Evolutionary conservation across 2,888 invertebrate species (phyloP), one percentile per base, ranked within the genome.

Genomic region (Lepeophtheirus nordmannii): DNA sequence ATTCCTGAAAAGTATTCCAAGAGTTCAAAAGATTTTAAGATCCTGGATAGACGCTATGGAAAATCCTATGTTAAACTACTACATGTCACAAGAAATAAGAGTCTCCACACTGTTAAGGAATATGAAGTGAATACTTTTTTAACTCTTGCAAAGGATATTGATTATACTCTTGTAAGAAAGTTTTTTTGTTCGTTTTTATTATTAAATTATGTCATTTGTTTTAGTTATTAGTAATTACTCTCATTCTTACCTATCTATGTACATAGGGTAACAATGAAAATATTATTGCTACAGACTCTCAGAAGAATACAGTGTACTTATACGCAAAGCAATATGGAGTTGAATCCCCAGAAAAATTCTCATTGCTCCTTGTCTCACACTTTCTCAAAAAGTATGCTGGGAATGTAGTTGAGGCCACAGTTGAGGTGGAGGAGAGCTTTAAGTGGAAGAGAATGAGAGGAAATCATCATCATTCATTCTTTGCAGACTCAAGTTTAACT

Each of bases 251-350:
- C 30, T 58, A 10, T 14, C 30, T n/a, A n/a, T n/a, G n/a, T n/a
- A n/a, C 20, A 7, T 30, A 63, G 53, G 85, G 85, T n/a, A 85
- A 87, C 75, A 88, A 88, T 73, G 81, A 82, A 63, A 85, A 86
- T 72, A 84, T 88, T 68, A 83, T 88, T 20, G 87, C 87, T 12
- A 87, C 87, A 0, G 87, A 87, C 73, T 84, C 86, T 0, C 87
- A 87, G 74, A 87, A 87, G 76, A 88, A 88, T 73, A 87, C 86
- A 1, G 84, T 87, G 46, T 87, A 86, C 73, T 75, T 87, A 53
- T 74, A 87, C 70, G 87, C 87, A 10, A 87, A 86, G 73, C 85
- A 86, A 72, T 79, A 84, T 73, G 87, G 87, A 62, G 82, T 87
- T 68, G 82, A 83, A 71, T 83, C 83, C 37, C 85, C 86, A 0